Conservation (phyloP, 2,113 vertebrate species). For the Dromaius novaehollandiae region DNA sequence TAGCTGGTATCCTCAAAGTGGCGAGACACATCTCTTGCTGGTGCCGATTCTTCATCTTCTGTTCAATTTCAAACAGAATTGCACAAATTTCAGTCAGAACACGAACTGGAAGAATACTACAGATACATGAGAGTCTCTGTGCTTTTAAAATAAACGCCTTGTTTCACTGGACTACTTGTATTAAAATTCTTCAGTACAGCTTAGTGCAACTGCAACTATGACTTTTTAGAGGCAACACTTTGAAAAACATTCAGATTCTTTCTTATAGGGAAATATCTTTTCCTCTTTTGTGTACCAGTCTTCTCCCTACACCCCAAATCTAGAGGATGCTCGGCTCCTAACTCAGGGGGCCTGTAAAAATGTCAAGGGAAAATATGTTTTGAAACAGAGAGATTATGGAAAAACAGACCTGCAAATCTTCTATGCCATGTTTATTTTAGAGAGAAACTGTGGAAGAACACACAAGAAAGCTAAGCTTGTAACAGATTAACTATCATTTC, state of each 20-base stretch:
- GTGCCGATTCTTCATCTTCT: slow-evolving; percentile 89
- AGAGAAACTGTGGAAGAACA: background rate
- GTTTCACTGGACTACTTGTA: background rate
- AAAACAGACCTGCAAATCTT: background rate
- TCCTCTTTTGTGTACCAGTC: background rate
- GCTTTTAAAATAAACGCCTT: background rate
- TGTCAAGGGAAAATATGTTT: background rate
- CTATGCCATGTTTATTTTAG: background rate
- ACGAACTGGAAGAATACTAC: background rate
- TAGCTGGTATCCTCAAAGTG: slow-evolving; percentile 98
- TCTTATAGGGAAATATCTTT: background rate
- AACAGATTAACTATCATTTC: background rate
- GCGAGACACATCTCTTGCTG: slow-evolving; percentile 89
- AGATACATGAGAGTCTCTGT: background rate
- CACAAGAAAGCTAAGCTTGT: background rate
- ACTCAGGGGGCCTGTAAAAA: background rate
- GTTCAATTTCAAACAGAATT: slow-evolving; percentile 34
- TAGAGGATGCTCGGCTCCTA: background rate
- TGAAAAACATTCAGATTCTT: background rate
- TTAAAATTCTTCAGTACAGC: background rate
- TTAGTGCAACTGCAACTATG: background rate
- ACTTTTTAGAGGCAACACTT: background rate
- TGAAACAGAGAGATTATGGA: background rate
- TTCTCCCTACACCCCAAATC: background rate
- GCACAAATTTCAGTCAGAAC: background rate